Evolutionary conservation across 1,140 invertebrate genomes (phyloP).

Genomic region (Brachionus rotundiformis): DNA sequence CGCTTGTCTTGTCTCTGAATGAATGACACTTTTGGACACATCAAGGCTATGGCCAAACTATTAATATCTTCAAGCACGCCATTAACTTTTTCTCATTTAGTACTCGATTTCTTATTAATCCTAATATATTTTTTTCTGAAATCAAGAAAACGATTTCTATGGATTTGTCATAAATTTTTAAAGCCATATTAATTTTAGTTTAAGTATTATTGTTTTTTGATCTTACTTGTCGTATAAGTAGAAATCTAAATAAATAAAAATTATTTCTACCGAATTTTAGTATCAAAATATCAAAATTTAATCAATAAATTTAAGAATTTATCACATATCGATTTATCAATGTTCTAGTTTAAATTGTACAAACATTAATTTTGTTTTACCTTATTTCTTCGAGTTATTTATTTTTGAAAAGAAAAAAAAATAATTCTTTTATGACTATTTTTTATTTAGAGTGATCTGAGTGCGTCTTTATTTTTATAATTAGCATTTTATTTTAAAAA

Average conservation of each 20-base stretch:
- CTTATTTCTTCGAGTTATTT: not conserved
- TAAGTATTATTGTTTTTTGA: not conserved
- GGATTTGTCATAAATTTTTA: not conserved
- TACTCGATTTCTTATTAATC: not conserved
- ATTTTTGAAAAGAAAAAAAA: not conserved
- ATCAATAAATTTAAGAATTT: not conserved
- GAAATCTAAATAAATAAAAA: not conserved
- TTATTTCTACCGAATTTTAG: not conserved
- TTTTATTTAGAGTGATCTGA: no score
- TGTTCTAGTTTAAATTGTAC: not conserved
- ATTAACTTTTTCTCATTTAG: not conserved
- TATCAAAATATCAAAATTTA: not conserved
- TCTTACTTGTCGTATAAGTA: not conserved
- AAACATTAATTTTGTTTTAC: not conserved
- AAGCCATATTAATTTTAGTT: constrained; percentile 25
- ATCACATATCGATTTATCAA: not conserved
- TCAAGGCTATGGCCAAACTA: not conserved
- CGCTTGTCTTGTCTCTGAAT: not conserved
- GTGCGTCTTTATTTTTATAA: no score
- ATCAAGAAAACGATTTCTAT: constrained; percentile 7
- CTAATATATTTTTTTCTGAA: not conserved
- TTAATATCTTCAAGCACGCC: not conserved
- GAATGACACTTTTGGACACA: not conserved
- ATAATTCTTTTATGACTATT: not conserved
- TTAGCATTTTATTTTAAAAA: not conserved